Conservation (phyloP, 64 coral and sea anemone genomes). For the Pocillopora damicornis region DNA sequence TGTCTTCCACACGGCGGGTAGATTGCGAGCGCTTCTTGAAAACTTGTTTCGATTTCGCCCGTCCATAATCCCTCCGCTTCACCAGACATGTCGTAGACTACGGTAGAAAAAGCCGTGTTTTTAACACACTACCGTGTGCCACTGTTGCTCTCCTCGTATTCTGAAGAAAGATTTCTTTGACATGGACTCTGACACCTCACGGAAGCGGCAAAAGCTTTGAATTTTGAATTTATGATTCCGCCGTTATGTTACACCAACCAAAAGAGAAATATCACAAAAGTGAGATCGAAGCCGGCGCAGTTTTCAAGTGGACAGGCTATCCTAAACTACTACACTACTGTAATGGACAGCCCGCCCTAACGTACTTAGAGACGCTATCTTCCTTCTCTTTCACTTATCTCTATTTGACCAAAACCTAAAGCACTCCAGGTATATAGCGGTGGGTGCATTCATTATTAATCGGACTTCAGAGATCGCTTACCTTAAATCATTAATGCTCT, state of each 20-base stretch:
- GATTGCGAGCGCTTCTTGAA: constrained; percentile 98
- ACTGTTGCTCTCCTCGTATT: background rate
- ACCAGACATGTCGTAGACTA: constrained; percentile 11
- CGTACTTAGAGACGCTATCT: background rate
- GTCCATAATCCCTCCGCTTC: constrained; percentile 92
- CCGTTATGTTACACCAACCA: background rate
- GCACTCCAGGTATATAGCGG: constrained; percentile 29
- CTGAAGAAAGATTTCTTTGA: background rate
- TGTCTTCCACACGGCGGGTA: constrained; percentile 97
- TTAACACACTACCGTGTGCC: background rate
- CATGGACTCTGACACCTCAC: background rate
- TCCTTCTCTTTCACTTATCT: background rate
- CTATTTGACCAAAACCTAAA: constrained; percentile 7
- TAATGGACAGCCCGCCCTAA: constrained; percentile 6
- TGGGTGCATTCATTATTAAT: constrained; percentile 30
- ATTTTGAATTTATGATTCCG: background rate
- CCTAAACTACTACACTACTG: constrained; percentile 35
- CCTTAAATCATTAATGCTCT: constrained; percentile 28
- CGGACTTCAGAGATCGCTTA: background rate
- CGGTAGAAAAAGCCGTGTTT: background rate
- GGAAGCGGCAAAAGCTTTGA: background rate
- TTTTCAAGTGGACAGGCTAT: background rate
- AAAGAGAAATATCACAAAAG: background rate
- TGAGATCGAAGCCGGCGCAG: background rate
- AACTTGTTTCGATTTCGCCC: constrained; percentile 96